Evolutionary conservation across 2,888 invertebrate genomes (phyloP), one percentile per base, ranked within the genome.

Genomic region (Euspilapteryx auroguttella): DNA sequence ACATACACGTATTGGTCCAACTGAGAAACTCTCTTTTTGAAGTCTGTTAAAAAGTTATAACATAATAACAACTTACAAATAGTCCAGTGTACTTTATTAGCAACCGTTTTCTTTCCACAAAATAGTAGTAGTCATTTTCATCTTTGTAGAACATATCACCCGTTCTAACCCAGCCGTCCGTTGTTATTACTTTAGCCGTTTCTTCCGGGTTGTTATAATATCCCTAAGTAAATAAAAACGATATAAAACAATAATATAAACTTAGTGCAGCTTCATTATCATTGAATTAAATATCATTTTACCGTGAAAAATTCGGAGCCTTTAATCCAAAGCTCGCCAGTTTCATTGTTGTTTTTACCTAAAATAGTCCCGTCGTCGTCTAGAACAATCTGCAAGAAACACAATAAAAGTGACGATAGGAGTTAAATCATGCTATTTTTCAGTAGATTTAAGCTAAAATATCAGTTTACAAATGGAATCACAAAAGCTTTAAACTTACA

Each of bases 91-190:
- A 47, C 33, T 50, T 58, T 34, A 58, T 51, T 33, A 58, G 34
- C 31, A 55, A 45, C 34, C 49, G 36, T 35, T 46, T 51, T 27
- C 55, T 41, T 34, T 56, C 55, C 8, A 53, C 49, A 23, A 52
- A 56, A 37, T 41, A 55, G 34, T 46, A 56, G 34, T 44, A 45
- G 21, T 46, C 35, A 11, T 47, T 32, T 4, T 49, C 44, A 31
- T 53, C 49, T 32, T 31, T 48, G 36, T 45, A 48, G 31, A 59
- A 55, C 12, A 57, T 38, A 35, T 56, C 56, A 13, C 55, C 57
- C 2, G 56, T 57, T 27, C 42, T 52, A 25, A 61, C 34, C 52
- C 55, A 59, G 3, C 50, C 56, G 24, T 58, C 51, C 4, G 45
- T 41, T 4, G 51, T 50, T 24, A 55, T 28, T 25, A 55, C 44